phyloP scores from a whole-genome alignment of 2,113 vertebrate species.

The Montifringilla adamsi region DNA sequence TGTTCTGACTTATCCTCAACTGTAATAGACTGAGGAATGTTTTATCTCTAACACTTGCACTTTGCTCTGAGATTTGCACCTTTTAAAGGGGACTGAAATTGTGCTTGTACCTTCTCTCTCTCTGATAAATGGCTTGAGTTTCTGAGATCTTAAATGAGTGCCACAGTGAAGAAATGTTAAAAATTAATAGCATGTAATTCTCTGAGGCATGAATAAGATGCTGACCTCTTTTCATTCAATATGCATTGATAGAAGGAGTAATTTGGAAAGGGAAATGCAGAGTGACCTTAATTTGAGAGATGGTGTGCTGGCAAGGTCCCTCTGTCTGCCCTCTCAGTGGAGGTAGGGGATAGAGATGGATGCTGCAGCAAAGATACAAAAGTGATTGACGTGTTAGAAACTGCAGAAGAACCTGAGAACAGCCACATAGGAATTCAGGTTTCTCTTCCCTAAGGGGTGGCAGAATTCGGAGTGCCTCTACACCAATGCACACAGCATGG shows the following conservation, averaged over 20 bases:
- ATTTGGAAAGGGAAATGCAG: not conserved
- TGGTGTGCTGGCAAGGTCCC: not conserved
- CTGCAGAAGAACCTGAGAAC: not conserved
- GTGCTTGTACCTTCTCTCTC: not conserved
- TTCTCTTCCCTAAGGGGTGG: not conserved
- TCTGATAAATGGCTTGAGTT: slow-evolving; percentile 8
- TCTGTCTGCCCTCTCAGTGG: not conserved
- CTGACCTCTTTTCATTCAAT: not conserved
- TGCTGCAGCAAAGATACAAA: not conserved
- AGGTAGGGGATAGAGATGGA: not conserved
- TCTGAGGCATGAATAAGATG: not conserved
- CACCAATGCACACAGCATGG: accelerated
- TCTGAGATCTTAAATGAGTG: not conserved
- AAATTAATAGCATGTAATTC: not conserved
- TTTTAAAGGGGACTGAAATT: not conserved
- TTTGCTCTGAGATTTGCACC: slow-evolving; percentile 2
- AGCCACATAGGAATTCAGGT: not conserved
- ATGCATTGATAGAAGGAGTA: not conserved
- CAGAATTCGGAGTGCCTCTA: not conserved
- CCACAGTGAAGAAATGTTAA: not conserved
- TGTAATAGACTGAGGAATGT: slow-evolving; percentile 19
- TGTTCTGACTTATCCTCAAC: slow-evolving; percentile 31
- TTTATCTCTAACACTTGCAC: slow-evolving; percentile 9
- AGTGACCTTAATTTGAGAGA: not conserved
- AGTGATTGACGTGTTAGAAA: not conserved